These are phyloP conservation scores for Ypsolopha scabrella DNA, from an alignment of 2,888 invertebrate genomes.

Conservation along the genomic window DNA sequence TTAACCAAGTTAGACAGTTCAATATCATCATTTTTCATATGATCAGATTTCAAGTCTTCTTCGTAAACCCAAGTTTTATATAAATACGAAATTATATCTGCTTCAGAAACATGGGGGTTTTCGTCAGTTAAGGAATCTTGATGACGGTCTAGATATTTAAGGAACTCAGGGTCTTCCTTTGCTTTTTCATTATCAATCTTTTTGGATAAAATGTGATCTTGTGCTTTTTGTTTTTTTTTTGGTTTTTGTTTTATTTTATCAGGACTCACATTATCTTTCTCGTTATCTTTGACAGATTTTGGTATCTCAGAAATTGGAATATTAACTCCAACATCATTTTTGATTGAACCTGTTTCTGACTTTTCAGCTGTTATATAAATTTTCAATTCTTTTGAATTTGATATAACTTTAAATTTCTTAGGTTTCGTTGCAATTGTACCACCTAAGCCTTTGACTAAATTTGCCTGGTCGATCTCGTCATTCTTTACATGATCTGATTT, in stretches of 20 bases:
- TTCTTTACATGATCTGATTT: constrained; percentile 3
- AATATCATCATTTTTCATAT: constrained; percentile 27
- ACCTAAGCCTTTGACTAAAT: too few species aligned
- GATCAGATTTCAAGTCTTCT: constrained; percentile 38
- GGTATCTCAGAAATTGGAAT: too few species aligned
- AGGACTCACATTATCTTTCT: too few species aligned
- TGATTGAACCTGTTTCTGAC: too few species aligned
- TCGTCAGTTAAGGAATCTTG: constrained; percentile 57
- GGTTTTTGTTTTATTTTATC: constrained; percentile 13
- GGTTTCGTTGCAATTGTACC: too few species aligned
- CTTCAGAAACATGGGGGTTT: constrained; percentile 52
- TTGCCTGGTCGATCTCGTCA: constrained; percentile 7
- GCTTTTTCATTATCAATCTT: constrained; percentile 12
- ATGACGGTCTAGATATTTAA: constrained; percentile 54
- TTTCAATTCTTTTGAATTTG: too few species aligned
- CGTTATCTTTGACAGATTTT: too few species aligned
- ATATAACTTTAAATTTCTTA: too few species aligned
- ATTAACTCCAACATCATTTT: too few species aligned
- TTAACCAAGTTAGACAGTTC: constrained; percentile 38
- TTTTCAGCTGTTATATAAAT: too few species aligned
- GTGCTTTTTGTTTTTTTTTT: constrained; percentile 8
- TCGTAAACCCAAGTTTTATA: constrained; percentile 60
- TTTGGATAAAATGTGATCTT: neutral
- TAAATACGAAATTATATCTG: constrained; percentile 52
- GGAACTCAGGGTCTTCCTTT: constrained; percentile 42